phyloP scores from a whole-genome alignment of 2,888 invertebrate genomes.

The Drosophila peninsularis region DNA sequence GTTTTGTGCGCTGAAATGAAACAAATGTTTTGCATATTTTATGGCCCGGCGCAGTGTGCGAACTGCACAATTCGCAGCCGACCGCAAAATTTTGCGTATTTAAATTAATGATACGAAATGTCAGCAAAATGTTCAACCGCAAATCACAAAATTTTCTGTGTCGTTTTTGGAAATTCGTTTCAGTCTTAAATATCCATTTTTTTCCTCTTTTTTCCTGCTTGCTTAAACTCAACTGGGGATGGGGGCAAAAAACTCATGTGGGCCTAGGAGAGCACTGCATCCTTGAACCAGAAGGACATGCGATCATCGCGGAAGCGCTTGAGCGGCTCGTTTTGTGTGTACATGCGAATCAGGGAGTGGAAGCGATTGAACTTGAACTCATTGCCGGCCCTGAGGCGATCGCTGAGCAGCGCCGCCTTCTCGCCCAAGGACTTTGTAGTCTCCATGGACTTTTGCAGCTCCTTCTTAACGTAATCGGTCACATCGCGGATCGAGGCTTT shows the following conservation, averaged over 20 bases:
- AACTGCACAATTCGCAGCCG: constrained; percentile 32
- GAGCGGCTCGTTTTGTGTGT: constrained; percentile 34
- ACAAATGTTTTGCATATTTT: constrained; percentile 63
- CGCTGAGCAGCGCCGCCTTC: constrained; percentile 39
- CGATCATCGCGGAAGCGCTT: constrained; percentile 49
- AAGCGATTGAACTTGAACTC: constrained; percentile 52
- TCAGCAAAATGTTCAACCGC: constrained; percentile 62
- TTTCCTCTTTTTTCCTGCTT: not conserved
- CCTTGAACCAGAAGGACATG: constrained; percentile 59
- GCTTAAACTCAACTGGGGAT: not conserved
- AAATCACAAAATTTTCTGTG: constrained; percentile 56
- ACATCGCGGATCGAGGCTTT: constrained; percentile 6
- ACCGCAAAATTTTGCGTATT: constrained; percentile 68
- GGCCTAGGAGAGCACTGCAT: constrained; percentile 60
- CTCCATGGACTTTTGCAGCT: constrained; percentile 9
- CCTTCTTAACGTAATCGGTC: constrained; percentile 21
- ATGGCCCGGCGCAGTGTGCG: constrained; percentile 36
- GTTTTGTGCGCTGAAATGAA: constrained; percentile 36
- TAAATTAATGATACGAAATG: constrained; percentile 69
- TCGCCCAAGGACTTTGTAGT: constrained; percentile 17
- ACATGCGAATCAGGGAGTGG: constrained; percentile 30
- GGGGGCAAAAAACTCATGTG: not conserved
- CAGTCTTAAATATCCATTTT: constrained; percentile 5
- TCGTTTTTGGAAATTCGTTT: constrained; percentile 1
- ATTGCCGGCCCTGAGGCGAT: constrained; percentile 61